Base-by-base conservation (phyloP, 2,888 invertebrate genomes). In the Drosophila subquinaria region DNA sequence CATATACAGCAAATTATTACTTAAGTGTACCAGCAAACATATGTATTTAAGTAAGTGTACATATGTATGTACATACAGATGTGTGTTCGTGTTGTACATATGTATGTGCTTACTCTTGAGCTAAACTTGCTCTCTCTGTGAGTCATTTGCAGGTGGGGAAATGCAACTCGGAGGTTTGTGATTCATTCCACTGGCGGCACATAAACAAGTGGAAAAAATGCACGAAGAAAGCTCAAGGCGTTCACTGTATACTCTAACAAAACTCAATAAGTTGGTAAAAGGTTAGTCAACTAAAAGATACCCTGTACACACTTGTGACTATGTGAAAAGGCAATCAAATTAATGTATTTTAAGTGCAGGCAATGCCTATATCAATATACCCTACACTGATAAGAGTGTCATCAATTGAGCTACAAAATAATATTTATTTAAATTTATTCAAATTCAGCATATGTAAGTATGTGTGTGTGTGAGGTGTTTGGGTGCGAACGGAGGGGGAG, bases 391-490 rank as follows among this genome's bases (percentile, higher is more conserved):
- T 3, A 6, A 67, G 67, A 4, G 73, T 13, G n/a, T n/a, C 69
- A 51, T 13, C 62, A 73, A 61, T 78, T 78, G 53, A 53, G 59
- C 40, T 36, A 43, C 60, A 50, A 43, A 69, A 17, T 6, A 38
- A 38, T 33, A 45, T 59, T 59, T 72, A 72, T 64, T 71, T 76
- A 64, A 74, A 77, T 74, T 70, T 66, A 79, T 74, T 77, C 70
- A 62, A 52, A 74, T 73, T 76, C 48, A 51, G 30, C 27, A 64
- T 38, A 40, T 8, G n/a, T n/a, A n/a, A n/a, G 38, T 27, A 11
- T 42, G 20, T 36, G 15, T 27, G 8, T 30, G n/a, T 27, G 27
- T 15, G 43, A 20, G 40, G 40, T 40, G 56, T 35, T 11, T 27
- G 35, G 20, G 27, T 50, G 53, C 10, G 43, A 35, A n/a, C 13